phyloP scores from a whole-genome alignment of 2,113 vertebrate species.

The Calidris pygmaea region DNA sequence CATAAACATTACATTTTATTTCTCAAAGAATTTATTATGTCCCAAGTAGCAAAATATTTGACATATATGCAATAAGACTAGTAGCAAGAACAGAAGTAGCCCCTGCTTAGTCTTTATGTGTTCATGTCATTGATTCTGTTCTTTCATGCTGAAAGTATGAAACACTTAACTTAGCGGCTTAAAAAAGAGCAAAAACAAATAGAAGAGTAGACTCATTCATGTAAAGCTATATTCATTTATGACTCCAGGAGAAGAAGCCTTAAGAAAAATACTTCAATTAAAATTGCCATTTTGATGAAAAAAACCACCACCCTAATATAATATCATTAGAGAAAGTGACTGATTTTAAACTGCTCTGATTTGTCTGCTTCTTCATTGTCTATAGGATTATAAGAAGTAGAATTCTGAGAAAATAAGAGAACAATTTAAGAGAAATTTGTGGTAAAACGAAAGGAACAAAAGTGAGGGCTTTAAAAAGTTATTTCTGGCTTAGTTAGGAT shows the following conservation, averaged over 20 bases:
- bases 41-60: not conserved
- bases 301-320: not conserved
- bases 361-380: not conserved
- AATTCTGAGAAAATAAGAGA: not conserved
- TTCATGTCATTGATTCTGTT: not conserved
- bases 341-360: not conserved
- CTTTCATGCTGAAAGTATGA: not conserved
- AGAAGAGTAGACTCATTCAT: not conserved
- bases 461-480: not conserved
- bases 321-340: not conserved
- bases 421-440: not conserved
- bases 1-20: not conserved
- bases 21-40: not conserved
- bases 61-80: not conserved
- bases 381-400: not conserved
- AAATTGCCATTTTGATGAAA: not conserved
- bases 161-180: not conserved
- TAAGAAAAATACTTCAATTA: not conserved
- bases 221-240: not conserved
- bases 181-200: not conserved
- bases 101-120: fast-evolving
- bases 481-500: not conserved
- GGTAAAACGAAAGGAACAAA: not conserved
- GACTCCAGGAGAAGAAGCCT: not conserved
- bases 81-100: not conserved